Percentiles rank a stretch among this genome's conserved stretches.
phyloP scores from a whole-genome alignment of 2,888 invertebrate species.

The Drosophila nr. perissopoda region DNA sequence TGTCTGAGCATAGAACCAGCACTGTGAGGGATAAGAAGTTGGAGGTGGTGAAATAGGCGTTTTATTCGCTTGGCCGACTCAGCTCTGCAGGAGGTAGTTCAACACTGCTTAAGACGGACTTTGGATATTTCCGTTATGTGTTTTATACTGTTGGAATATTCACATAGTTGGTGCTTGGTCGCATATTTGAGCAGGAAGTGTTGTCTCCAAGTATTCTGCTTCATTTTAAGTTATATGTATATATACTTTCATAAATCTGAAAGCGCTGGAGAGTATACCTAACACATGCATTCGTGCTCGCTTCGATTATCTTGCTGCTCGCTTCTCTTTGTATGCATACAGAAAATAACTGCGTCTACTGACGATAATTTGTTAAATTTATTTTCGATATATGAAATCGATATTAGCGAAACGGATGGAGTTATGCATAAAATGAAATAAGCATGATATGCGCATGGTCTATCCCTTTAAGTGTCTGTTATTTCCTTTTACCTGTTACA shows the following conservation, averaged over 20 bases:
- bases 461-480: background rate
- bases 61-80: slow-evolving; percentile 37
- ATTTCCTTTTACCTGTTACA: slow-evolving; percentile 20
- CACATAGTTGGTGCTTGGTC: too few species aligned
- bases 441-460: background rate
- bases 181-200: slow-evolving; percentile 50
- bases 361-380: background rate
- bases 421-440: background rate
- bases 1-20: slow-evolving; percentile 54
- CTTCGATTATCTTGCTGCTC: too few species aligned
- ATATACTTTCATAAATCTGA: background rate
- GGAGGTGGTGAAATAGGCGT: slow-evolving; percentile 2
- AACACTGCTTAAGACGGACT: slow-evolving; percentile 53
- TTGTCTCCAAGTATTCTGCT: slow-evolving; percentile 42
- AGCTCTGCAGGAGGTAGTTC: slow-evolving; percentile 50
- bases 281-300: slow-evolving; percentile 48
- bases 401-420: background rate
- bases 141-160: too few species aligned
- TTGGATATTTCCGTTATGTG: slow-evolving; percentile 17
- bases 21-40: slow-evolving; percentile 7
- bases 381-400: background rate
- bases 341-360: too few species aligned
- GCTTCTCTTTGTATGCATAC: too few species aligned
- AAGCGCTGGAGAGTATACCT: too few species aligned
- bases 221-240: slow-evolving; percentile 1